Evolutionary conservation across 1,140 invertebrate genomes (phyloP).

Genomic region (Drosophila tristis): DNA sequence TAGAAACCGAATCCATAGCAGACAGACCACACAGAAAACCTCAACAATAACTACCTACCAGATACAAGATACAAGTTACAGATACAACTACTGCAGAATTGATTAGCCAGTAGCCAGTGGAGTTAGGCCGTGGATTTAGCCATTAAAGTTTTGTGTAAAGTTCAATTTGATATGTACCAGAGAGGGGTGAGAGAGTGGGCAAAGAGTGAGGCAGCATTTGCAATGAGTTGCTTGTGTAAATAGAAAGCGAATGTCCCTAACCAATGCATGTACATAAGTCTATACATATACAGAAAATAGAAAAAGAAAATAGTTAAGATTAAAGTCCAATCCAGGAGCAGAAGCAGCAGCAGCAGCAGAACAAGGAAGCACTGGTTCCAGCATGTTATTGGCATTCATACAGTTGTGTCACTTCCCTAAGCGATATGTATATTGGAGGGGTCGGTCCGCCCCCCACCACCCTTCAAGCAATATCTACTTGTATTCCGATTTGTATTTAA

Average conservation of each 20-base stretch:
- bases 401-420: slow-evolving; percentile 49
- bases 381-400: slow-evolving; percentile 62
- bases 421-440: slow-evolving; percentile 13
- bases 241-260: slow-evolving; percentile 30
- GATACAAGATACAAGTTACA: not conserved
- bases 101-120: slow-evolving; percentile 8
- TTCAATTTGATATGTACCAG: not conserved
- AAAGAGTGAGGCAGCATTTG: not conserved
- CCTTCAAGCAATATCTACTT: slow-evolving; percentile 54
- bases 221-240: slow-evolving; percentile 54
- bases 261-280: slow-evolving; percentile 49
- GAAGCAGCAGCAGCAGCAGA: not conserved
- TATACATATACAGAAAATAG: slow-evolving; percentile 10
- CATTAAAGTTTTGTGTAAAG: slow-evolving; percentile 38
- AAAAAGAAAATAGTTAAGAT: slow-evolving; percentile 14
- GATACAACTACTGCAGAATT: not conserved
- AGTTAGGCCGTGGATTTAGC: slow-evolving; percentile 1
- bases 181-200: slow-evolving; percentile 6
- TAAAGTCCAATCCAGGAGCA: not conserved
- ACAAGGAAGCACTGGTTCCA: slow-evolving; percentile 3
- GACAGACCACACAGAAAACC: slow-evolving; percentile 8
- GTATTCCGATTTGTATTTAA: slow-evolving; percentile 62
- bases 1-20: slow-evolving; percentile 24
- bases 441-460: too few relatives aligned
- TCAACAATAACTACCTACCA: slow-evolving; percentile 1